Evolutionary conservation across 2,113 vertebrate species (phyloP), one percentile per base, ranked within the genome.

Genomic region (Taxidea taxus): DNA sequence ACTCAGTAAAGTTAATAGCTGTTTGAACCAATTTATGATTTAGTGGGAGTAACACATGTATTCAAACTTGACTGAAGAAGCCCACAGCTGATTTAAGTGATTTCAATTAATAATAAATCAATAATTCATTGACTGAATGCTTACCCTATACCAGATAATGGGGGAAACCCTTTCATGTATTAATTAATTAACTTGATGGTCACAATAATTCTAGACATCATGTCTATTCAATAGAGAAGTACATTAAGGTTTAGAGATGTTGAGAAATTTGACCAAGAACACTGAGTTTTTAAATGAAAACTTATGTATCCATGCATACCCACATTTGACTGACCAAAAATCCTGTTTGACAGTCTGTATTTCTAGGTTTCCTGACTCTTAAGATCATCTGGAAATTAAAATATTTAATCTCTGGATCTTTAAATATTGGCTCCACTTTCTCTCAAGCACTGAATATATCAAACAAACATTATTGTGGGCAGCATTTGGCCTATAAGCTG

Each of bases 371-470:
- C 39, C 51, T 83, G 15, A 60, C 27, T 85, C 94, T 95, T 37
- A 91, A 82, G 20, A 37, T 86, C 39, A 94, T 78, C 16, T 68
- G 13, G 12, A 92, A 97, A 94, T 77, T 81, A 77, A 27, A 9
- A 89, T 85, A 81, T 83, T 89, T 94, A 88, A 60, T 80, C 49
- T 91, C 15, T 68, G n/a, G 15, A 31, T 95, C 42, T 68, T 81
- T 89, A 89, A 97, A 80, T 95, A 44, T 94, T 89, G 39, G n/a
- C n/a, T 78, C 56, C 54, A 87, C 93, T 93, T 97, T 42, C 23
- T 58, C 9, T 20, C 58, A 94, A 39, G 29, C 68, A 58, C 70
- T 51, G 13, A 90, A 44, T 60, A 16, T 91, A 80, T 23, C 6
- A 49, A 96, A 84, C 49, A 95, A 94, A 84, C 88, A 95, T 44